A percentile compares a stretch with the other conserved stretches of the same genome.
Conservation (phyloP, 2,888 invertebrate species). For the Ectobius pallidus region DNA sequence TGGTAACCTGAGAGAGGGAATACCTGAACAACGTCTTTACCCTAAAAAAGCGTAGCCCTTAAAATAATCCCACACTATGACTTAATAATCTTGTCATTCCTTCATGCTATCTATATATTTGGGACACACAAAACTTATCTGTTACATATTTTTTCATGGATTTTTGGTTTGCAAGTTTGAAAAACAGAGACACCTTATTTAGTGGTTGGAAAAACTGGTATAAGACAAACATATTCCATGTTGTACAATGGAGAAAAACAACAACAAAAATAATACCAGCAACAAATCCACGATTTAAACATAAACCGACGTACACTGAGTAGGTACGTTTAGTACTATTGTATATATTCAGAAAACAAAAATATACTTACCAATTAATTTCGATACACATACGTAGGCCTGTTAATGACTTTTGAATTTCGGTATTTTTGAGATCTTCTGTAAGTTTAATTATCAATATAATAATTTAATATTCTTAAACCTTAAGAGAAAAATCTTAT, state of each 20-base stretch:
- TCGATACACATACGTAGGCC: slow-evolving; percentile 38
- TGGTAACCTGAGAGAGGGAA: not conserved
- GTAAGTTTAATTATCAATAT: slow-evolving; percentile 9
- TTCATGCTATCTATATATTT: slow-evolving; percentile 23
- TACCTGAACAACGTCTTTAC: not conserved
- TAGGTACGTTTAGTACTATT: slow-evolving; percentile 17
- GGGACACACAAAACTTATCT: slow-evolving; percentile 31
- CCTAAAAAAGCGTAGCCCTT: not conserved
- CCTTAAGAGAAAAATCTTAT: not conserved
- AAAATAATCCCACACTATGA: slow-evolving; percentile 6
- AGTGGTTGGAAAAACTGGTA: slow-evolving; percentile 30
- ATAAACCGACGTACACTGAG: slow-evolving; percentile 8
- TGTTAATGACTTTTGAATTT: slow-evolving; percentile 5
- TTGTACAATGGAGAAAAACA: slow-evolving; percentile 22
- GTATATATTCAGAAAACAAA: not conserved
- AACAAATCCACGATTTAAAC: slow-evolving; percentile 30
- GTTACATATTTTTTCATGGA: slow-evolving; percentile 28
- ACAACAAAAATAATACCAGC: slow-evolving; percentile 18
- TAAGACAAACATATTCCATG: slow-evolving; percentile 22
- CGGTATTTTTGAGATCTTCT: not conserved
- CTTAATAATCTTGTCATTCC: not conserved
- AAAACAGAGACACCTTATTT: slow-evolving; percentile 32
- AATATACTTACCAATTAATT: slow-evolving; percentile 24
- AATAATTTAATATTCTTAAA: slow-evolving; percentile 18
- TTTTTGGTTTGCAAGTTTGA: slow-evolving; percentile 33